Evolutionary conservation across 1,140 invertebrate species (phyloP).

Genomic region (Papilio glaucus): DNA sequence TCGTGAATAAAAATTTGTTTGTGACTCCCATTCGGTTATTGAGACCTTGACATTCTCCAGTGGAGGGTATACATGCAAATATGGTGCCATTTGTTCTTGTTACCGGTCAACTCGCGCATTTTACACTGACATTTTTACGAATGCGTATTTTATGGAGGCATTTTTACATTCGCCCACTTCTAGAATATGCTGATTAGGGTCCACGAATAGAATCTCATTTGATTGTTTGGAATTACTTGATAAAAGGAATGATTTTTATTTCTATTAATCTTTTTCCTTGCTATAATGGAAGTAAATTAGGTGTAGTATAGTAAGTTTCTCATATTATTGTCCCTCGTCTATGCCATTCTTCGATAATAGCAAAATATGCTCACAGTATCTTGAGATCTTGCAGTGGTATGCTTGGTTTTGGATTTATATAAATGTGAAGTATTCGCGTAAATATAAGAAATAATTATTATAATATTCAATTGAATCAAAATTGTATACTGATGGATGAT

Average conservation of each 20-base stretch:
- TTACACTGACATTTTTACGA: conserved; percentile 34
- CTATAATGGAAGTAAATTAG: too few relatives aligned
- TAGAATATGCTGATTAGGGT: conserved; percentile 29
- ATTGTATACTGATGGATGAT: not conserved
- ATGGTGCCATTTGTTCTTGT: conserved; percentile 35
- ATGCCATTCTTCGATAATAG: too few relatives aligned
- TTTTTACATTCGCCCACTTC: conserved; percentile 18
- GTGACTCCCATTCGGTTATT: conserved; percentile 24
- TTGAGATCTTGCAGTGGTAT: too few relatives aligned
- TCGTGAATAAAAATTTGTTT: conserved; percentile 26
- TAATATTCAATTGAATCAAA: not conserved
- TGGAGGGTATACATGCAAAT: conserved; percentile 26
- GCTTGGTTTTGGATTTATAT: too few relatives aligned
- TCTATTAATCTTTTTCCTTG: too few relatives aligned
- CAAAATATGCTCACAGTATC: too few relatives aligned
- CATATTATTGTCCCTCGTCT: too few relatives aligned
- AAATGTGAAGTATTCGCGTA: too few relatives aligned
- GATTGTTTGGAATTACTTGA: not conserved
- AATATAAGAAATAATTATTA: not conserved
- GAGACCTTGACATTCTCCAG: conserved; percentile 12
- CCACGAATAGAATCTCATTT: not conserved
- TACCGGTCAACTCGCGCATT: conserved; percentile 28
- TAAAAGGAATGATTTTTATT: too few relatives aligned
- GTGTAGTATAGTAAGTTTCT: too few relatives aligned
- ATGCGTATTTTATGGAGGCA: conserved; percentile 28